Percentiles rank a stretch among this genome's conserved stretches.
These are phyloP conservation scores for Neoscelio sp. DNA, from an alignment of 2,888 invertebrate genomes.

Conservation along the genomic window DNA sequence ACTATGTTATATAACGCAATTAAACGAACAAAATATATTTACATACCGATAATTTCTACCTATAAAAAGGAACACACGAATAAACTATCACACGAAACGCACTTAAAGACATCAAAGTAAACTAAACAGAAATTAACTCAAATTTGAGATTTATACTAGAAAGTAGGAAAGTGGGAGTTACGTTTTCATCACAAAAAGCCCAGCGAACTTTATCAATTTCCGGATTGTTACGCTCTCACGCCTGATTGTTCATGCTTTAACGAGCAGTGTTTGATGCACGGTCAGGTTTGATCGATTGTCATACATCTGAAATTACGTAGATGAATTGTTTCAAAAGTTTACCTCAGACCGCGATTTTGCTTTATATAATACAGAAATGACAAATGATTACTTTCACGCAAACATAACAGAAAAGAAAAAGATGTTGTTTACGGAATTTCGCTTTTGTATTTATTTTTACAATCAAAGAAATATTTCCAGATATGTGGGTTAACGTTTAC, in stretches of 20 bases:
- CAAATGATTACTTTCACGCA: conserved; percentile 1
- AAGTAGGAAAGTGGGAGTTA: conserved; percentile 61
- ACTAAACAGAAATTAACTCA: conserved; percentile 54
- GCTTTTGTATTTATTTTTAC: no score
- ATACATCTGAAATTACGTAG: neutral
- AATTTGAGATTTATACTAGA: conserved; percentile 68
- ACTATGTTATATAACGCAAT: no score
- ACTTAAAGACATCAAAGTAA: conserved; percentile 1
- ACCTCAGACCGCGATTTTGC: neutral
- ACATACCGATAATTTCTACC: no score
- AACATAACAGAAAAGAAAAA: conserved; percentile 23
- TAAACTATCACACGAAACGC: neutral
- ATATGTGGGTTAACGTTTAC: no score
- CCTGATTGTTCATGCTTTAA: conserved; percentile 67
- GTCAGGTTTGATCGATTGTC: conserved; percentile 11
- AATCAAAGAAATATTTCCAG: no score
- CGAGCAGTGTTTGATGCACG: conserved; percentile 25
- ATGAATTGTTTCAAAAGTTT: neutral
- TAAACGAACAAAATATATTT: neutral
- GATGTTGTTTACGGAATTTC: conserved; percentile 7
- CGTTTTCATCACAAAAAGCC: conserved; percentile 46
- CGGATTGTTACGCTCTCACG: conserved; percentile 68
- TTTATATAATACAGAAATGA: conserved; percentile 8
- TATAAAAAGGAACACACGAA: neutral
- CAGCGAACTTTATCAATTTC: conserved; percentile 59